Conservation (phyloP, 2,888 invertebrate species). For the Rhabditoides inermis region DNA sequence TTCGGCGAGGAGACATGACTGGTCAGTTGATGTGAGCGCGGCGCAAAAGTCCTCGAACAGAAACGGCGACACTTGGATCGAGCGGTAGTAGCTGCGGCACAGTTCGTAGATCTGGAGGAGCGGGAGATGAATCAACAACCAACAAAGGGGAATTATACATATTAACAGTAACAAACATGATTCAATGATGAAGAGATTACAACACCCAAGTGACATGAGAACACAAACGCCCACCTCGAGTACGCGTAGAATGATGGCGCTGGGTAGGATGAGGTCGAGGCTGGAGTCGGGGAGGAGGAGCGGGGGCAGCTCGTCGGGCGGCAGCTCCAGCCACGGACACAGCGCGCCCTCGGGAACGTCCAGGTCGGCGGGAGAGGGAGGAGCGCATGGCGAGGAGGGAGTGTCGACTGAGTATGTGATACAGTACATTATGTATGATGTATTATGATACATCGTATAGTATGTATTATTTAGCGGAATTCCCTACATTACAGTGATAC, state of each 20-base stretch:
- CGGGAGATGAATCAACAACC: background rate
- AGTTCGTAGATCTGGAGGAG: constrained; percentile 77
- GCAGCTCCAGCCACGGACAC: constrained; percentile 36
- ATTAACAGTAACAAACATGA: background rate
- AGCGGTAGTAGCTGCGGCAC: constrained; percentile 73
- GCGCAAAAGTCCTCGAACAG: constrained; percentile 94
- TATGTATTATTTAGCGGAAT: too few species aligned
- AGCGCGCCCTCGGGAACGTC: constrained; percentile 9
- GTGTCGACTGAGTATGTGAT: too few species aligned
- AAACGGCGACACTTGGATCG: constrained; percentile 82
- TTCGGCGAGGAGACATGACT: constrained; percentile 74
- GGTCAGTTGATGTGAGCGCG: constrained; percentile 79
- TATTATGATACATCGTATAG: too few species aligned
- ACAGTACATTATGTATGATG: too few species aligned
- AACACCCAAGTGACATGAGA: background rate
- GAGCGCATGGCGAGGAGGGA: too few species aligned
- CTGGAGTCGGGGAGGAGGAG: constrained; percentile 28
- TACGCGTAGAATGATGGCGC: constrained; percentile 17
- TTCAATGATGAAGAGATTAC: background rate
- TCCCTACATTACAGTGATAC: too few species aligned
- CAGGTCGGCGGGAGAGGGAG: too few species aligned
- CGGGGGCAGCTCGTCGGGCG: constrained; percentile 24
- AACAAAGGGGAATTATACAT: background rate
- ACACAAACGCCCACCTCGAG: constrained; percentile 14
- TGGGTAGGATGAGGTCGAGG: constrained; percentile 21